Conservation (phyloP, 2,797 vertebrate species). For the Limosa lapponica region DNA sequence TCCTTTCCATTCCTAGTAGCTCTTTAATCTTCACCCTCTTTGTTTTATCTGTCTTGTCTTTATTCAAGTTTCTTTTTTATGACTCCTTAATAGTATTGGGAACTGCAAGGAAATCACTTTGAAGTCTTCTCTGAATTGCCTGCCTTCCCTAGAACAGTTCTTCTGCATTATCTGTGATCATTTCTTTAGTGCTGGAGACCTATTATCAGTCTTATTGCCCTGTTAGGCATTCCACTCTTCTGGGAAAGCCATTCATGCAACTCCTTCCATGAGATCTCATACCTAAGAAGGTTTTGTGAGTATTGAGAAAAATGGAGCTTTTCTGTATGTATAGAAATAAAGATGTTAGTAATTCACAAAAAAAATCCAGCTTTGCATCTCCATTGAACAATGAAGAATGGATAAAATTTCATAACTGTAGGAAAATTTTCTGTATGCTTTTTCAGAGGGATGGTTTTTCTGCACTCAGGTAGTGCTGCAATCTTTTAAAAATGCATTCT, state of each 20-base stretch:
- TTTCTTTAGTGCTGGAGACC: background rate
- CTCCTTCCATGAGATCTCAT: background rate
- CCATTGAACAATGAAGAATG: background rate
- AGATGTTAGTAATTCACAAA: background rate
- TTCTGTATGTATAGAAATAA: background rate
- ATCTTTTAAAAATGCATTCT: background rate
- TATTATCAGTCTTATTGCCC: constrained; percentile 16
- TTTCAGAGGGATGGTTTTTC: background rate
- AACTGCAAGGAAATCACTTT: constrained; percentile 44
- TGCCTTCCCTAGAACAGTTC: background rate
- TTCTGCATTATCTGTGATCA: constrained; percentile 28
- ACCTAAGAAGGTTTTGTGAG: background rate
- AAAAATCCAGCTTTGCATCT: background rate
- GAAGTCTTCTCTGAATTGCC: constrained; percentile 47
- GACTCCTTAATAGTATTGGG: constrained; percentile 11
- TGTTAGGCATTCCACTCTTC: background rate
- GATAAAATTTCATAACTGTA: background rate
- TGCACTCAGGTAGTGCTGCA: background rate
- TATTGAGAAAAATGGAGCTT: background rate
- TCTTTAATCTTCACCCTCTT: constrained; percentile 61
- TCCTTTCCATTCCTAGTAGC: background rate
- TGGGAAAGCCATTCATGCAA: background rate
- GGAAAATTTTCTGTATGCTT: background rate
- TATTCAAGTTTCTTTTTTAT: constrained; percentile 28
- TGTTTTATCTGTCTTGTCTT: constrained; percentile 17